A percentile compares a stretch with the other conserved stretches of the same genome.
Conservation (phyloP, 1,140 invertebrate genomes). For the Caenorhabditis latens region DNA sequence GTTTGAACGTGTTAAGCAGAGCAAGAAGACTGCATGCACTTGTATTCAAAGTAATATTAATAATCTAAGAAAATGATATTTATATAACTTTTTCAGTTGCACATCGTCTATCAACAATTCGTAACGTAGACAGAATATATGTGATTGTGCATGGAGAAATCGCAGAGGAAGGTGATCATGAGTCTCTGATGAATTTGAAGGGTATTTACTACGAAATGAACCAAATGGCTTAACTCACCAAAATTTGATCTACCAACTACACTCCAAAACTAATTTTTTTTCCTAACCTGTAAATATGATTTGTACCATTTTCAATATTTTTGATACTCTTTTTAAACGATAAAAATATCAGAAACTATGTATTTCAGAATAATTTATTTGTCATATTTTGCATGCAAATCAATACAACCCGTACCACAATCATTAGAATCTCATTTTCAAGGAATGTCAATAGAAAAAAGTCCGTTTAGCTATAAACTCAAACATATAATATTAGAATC, state of each 20-base stretch:
- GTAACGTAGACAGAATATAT: conserved; percentile 78
- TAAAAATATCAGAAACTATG: not conserved
- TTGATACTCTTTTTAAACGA: not conserved
- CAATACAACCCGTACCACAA: conserved; percentile 7
- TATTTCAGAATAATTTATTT: conserved; percentile 3
- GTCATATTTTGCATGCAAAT: conserved; percentile 39
- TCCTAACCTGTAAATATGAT: conserved; percentile 3
- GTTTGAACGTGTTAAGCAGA: conserved; percentile 13
- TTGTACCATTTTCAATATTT: not conserved
- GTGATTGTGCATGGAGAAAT: conserved; percentile 77
- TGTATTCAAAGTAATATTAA: conserved; percentile 55
- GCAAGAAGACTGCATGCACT: conserved; percentile 21
- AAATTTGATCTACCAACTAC: not conserved
- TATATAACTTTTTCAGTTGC: conserved; percentile 76
- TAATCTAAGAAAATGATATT: not conserved
- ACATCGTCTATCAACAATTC: conserved; percentile 79
- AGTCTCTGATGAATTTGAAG: conserved; percentile 78
- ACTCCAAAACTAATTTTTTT: not conserved
- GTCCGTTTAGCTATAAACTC: not conserved
- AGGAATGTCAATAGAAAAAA: conserved; percentile 1
- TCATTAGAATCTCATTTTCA: conserved; percentile 50
- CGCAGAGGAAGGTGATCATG: conserved; percentile 78
- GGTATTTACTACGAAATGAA: conserved; percentile 78
- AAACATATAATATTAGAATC: not conserved
- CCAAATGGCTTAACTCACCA: conserved; percentile 20